These are phyloP conservation scores for Phaethon lepturus DNA, from an alignment of 2,113 vertebrate genomes.

Conservation along the genomic window DNA sequence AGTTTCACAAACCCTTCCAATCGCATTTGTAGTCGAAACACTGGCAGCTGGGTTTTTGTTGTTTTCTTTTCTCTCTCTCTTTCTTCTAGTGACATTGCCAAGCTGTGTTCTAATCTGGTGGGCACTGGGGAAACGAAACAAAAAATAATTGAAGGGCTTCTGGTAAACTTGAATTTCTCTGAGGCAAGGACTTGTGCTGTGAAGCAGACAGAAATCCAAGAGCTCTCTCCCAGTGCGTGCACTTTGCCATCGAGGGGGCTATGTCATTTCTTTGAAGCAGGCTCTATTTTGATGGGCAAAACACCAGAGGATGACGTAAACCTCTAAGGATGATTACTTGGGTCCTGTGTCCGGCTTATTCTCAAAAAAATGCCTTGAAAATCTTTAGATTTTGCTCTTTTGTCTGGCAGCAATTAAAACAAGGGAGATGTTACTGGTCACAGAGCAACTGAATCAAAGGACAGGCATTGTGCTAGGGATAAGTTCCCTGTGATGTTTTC, in stretches of 20 bases:
- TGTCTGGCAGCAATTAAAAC: slow-evolving; percentile 33
- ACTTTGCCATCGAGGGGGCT: slow-evolving; percentile 62
- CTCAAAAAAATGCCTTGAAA: slow-evolving; percentile 33
- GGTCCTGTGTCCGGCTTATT: slow-evolving; percentile 45
- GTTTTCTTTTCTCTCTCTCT: slow-evolving; percentile 39
- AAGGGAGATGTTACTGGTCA: not conserved
- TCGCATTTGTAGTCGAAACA: not conserved
- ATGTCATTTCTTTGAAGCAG: slow-evolving; percentile 74
- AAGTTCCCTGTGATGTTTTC: not conserved
- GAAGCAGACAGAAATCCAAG: slow-evolving; percentile 54
- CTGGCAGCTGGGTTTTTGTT: not conserved
- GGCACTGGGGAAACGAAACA: not conserved
- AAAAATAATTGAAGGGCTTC: slow-evolving; percentile 17
- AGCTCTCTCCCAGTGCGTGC: slow-evolving; percentile 59
- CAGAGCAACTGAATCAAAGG: not conserved
- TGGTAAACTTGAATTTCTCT: slow-evolving; percentile 34
- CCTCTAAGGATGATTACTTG: slow-evolving; percentile 60
- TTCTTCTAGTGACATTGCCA: slow-evolving; percentile 53
- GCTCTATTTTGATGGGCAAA: slow-evolving; percentile 75
- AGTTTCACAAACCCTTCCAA: slow-evolving; percentile 24
- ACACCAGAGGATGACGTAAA: slow-evolving; percentile 75
- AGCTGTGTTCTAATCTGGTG: slow-evolving; percentile 55
- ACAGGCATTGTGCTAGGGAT: not conserved
- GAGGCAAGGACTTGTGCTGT: slow-evolving; percentile 45
- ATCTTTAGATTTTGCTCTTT: slow-evolving; percentile 24